Base-by-base conservation (phyloP, 2,888 invertebrate genomes). In the Syrphus vitripennis region DNA sequence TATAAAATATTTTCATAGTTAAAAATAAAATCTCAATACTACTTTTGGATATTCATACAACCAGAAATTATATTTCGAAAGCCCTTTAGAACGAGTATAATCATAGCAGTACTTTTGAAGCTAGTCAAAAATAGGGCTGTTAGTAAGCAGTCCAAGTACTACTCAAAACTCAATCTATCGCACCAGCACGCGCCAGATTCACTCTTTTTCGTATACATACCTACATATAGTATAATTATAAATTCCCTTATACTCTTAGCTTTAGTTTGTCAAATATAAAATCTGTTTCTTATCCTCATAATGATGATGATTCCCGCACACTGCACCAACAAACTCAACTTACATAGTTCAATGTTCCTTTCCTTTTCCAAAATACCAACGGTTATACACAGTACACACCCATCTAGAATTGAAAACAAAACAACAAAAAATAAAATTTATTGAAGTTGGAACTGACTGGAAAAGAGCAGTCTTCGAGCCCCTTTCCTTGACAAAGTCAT, bases 401-500 rank as follows among this genome's bases (percentile, higher is more conserved):
- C 63, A 55, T 72, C 26, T 55, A 42, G 4, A 26, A 53, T 2
- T 6, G 1, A 12, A 31, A 24, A 14, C n/a, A 63, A 57, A 26
- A 48, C n/a, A n/a, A n/a, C n/a, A 34, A 57, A 48, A 16, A 19
- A 21, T 1, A 14, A 37, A 55, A 12, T 31, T 57, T 70, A 76
- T 70, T 70, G 48, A 70, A 76, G 65, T 82, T 70, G 65, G 29
- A 71, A 76, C 65, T 65, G 79, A 71, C 70, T 61, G 37, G 14
- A 75, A 50, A 14, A 12, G 5, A 50, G 34, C 50, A 75, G 55
- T 65, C 45, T 71, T 59, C 83, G 77, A 84, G 80, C 80, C 80
- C 65, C 76, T 70, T 75, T 67, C 67, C 70, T n/a, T 67, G 34
- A 67, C 31, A 71, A 59, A 71, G 83, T 80, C 83, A 80, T 80